Evolutionary conservation across 2,113 vertebrate species (phyloP).

Genomic region (Xiphophorus maculatus): DNA sequence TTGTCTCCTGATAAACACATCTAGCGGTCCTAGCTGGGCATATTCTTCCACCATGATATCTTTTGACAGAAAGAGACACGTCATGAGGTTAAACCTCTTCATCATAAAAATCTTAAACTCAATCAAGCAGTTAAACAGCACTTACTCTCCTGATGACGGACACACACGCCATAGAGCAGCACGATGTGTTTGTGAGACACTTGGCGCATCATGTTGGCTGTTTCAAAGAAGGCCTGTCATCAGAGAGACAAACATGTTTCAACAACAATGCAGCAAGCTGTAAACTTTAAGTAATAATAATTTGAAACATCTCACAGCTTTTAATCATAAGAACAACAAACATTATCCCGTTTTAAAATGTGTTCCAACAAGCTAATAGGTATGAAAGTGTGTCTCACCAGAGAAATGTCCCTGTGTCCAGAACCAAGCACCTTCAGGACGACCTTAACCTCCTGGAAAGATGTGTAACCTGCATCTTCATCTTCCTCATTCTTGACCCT

Average conservation of each 20-base stretch:
- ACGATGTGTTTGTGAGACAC: conserved; percentile 97
- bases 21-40: conserved; percentile 91
- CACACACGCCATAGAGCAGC: conserved; percentile 93
- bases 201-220: conserved; percentile 97
- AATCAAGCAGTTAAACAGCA: conserved; percentile 18
- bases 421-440: conserved; percentile 95
- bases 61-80: conserved; percentile 50
- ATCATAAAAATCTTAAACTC: background rate
- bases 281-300: background rate
- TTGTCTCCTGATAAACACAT: conserved; percentile 91
- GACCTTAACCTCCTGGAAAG: conserved; percentile 89
- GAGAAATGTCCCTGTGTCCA: conserved; percentile 94
- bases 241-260: conserved; percentile 11
- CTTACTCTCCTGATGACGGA: conserved; percentile 94
- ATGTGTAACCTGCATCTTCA: conserved; percentile 77
- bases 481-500: conserved; percentile 87
- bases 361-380: background rate
- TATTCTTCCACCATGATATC: conserved; percentile 99
- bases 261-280: background rate
- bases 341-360: background rate
- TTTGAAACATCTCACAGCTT: background rate
- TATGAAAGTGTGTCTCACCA: conserved; percentile 80
- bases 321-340: background rate
- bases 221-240: conserved; percentile 94
- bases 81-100: background rate